A percentile compares a stretch with the other conserved stretches of the same genome.
phyloP scores from a whole-genome alignment of 1,140 invertebrate genomes.

The Atta cephalotes region DNA sequence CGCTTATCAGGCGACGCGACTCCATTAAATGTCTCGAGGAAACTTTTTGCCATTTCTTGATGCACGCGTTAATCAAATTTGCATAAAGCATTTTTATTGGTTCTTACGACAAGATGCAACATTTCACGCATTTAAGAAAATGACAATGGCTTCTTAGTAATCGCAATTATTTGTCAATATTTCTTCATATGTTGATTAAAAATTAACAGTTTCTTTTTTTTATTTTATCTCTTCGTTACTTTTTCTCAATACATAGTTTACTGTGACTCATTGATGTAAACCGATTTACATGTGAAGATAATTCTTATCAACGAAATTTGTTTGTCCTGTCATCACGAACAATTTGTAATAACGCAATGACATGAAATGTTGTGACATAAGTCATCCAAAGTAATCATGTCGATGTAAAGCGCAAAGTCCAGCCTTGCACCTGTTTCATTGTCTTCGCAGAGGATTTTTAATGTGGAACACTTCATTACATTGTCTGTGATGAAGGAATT shows the following conservation, averaged over 20 bases:
- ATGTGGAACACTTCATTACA: not conserved
- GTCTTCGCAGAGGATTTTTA: conserved; percentile 5
- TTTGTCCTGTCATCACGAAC: not conserved
- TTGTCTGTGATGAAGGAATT: not conserved
- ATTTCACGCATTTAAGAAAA: not conserved
- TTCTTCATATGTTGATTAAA: not conserved
- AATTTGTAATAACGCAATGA: not conserved
- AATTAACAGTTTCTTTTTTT: not conserved
- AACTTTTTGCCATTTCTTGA: conserved; percentile 6
- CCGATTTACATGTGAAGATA: not conserved
- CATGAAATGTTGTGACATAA: not conserved
- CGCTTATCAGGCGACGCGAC: not conserved
- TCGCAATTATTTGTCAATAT: conserved; percentile 1
- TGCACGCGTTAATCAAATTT: conserved; percentile 34
- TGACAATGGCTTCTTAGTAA: conserved; percentile 12
- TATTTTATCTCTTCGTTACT: not conserved
- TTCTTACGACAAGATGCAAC: not conserved
- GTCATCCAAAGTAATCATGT: not conserved
- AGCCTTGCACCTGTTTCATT: conserved; percentile 3
- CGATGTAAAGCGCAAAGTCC: not conserved
- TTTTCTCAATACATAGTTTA: not conserved
- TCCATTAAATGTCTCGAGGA: not conserved
- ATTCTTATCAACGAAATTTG: conserved; percentile 7
- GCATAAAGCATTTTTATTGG: not conserved
- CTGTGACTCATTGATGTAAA: not conserved